Percentiles rank a stretch among this genome's conserved stretches.
Conservation (phyloP, 1,140 invertebrate genomes). For the Drosophila asahinai region DNA sequence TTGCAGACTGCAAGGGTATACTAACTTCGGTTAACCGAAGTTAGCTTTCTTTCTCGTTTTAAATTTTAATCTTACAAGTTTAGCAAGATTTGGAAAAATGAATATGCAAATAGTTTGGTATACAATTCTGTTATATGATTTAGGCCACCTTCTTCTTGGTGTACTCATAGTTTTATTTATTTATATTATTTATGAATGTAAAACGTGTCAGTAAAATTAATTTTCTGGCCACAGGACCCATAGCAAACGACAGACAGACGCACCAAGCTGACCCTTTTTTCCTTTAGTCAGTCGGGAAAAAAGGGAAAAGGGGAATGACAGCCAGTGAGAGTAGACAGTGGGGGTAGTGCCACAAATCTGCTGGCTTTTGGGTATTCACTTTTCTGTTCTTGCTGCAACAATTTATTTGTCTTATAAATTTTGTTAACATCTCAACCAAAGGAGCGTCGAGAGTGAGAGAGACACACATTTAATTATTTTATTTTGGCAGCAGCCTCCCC, state of each 20-base stretch:
- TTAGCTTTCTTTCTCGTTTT: too few species aligned
- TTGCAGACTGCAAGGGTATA: too few species aligned
- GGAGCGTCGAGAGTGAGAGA: conserved; percentile 7
- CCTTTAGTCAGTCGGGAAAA: neutral
- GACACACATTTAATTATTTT: conserved; percentile 57
- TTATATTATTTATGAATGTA: conserved; percentile 41
- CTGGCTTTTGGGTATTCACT: conserved; percentile 29
- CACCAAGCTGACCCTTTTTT: conserved; percentile 41
- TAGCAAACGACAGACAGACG: conserved; percentile 18
- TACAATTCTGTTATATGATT: too few species aligned
- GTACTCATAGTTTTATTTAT: conserved; percentile 22
- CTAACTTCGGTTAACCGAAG: too few species aligned
- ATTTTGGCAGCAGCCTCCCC: conserved; percentile 36
- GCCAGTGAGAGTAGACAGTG: neutral
- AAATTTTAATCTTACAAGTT: too few species aligned
- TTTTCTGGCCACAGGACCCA: conserved; percentile 50
- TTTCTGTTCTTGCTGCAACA: conserved; percentile 40
- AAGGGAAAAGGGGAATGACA: neutral
- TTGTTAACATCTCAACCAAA: conserved; percentile 59
- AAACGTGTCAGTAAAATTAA: conserved; percentile 62
- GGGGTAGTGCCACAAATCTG: conserved; percentile 42
- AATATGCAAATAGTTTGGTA: neutral
- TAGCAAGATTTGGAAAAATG: neutral
- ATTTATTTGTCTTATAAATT: conserved; percentile 65
- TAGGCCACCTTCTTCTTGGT: neutral